Base-by-base conservation (phyloP, 2,888 invertebrate genomes). In the Mystacides longicornis region DNA sequence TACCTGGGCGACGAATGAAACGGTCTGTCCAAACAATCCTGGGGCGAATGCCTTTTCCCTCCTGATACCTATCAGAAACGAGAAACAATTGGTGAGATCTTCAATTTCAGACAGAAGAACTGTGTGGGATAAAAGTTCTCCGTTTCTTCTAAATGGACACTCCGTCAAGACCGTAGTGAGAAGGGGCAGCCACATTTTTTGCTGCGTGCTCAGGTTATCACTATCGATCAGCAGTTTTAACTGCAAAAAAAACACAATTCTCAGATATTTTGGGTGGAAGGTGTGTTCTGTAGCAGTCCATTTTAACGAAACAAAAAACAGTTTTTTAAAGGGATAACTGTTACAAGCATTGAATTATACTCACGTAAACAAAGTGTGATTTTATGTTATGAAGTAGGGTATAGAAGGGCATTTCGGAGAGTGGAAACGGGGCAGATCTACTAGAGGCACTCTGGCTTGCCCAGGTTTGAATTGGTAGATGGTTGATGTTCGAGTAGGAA, bases 331-430 rank as follows among this genome's bases (percentile, higher is more conserved):
- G 31, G 31, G 7, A 31, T 31, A 31, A 31, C 14, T 9, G 31
- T n/a, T n/a, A 31, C 31, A 31, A 31, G 31, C 14, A 5, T 43
- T 43, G 16, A 43, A n/a, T 14, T 16, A 22, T 64, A 81, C 85
- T 80, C 70, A 92, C 91, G 71, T 89, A 87, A 61, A 91, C 83
- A 70, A 93, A 93, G 70, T 88, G 89, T 1, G 89, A 87, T 62
- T 87, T 84, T 49, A 92, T 73, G 67, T 89, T 83, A 71, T 92
- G 89, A 50, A 91, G 76, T 62, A 89, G 84, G 1, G 90, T 83
- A 65, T 82, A 86, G 19, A 91, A 73, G 0, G 92, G 90, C 46
- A 90, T 69, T 49, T 82, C 73, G 1, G 71, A 69, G 11, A 87
- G 71, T 66, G 84, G 78, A 61, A 86, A 77, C 0, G 80, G 76